Evolutionary conservation across 2,113 vertebrate genomes (phyloP).

Genomic region (Morone chrysops): DNA sequence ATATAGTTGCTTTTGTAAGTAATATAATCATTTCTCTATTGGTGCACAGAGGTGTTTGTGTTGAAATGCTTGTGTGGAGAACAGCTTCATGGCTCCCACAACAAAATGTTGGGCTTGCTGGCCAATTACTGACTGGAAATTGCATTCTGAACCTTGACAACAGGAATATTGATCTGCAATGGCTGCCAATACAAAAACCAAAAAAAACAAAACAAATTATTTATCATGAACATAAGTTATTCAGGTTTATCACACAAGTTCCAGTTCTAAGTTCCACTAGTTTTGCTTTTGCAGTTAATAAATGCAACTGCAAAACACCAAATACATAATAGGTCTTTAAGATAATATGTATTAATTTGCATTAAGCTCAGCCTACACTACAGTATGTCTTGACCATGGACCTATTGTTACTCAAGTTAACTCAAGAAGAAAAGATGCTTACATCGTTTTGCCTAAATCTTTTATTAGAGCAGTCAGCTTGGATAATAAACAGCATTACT

Average conservation of each 20-base stretch:
- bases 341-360: background rate
- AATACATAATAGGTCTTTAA: background rate
- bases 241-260: conserved; percentile 5
- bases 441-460: conserved; percentile 49
- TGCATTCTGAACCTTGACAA: conserved; percentile 64
- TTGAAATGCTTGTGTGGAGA: conserved; percentile 49
- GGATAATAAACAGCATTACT: conserved; percentile 49
- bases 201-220: background rate
- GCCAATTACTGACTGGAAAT: conserved; percentile 74
- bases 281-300: background rate
- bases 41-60: conserved; percentile 51
- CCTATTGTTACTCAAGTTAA: conserved; percentile 10
- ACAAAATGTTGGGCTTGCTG: conserved; percentile 56
- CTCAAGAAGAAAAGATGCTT: conserved; percentile 17
- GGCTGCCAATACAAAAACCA: conserved; percentile 28
- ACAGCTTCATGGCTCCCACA: conserved; percentile 56
- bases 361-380: background rate
- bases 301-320: background rate
- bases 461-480: conserved; percentile 51
- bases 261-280: background rate
- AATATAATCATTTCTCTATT: conserved; percentile 53
- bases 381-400: background rate
- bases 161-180: conserved; percentile 58
- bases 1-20: conserved; percentile 39
- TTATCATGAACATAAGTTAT: conserved; percentile 31